Evolutionary conservation across 2,888 invertebrate genomes (phyloP).

Genomic region (Patella caerulea): DNA sequence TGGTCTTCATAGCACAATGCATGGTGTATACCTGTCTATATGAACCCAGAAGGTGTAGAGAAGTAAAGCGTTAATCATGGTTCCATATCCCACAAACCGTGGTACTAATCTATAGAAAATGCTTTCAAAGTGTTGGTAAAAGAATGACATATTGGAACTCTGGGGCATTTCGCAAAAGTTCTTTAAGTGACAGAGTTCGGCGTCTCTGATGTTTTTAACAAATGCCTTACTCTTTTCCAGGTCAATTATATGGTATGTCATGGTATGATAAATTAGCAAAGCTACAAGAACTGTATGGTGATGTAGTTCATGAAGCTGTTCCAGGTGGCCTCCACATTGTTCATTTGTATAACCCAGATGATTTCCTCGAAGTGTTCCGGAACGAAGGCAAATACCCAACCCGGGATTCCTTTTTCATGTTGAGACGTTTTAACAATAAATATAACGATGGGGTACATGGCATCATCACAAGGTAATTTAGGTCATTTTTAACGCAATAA

Average conservation of each 20-base stretch:
- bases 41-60: too few species aligned
- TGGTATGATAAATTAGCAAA: slow-evolving; percentile 24
- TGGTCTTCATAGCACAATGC: too few species aligned
- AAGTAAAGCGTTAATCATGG: too few species aligned
- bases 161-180: too few species aligned
- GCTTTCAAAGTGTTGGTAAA: too few species aligned
- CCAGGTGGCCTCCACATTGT: slow-evolving; percentile 62
- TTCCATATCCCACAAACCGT: too few species aligned
- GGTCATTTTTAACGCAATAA: neutral
- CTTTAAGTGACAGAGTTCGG: too few species aligned
- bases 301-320: slow-evolving; percentile 60
- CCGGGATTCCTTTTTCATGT: slow-evolving; percentile 41
- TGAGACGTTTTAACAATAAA: slow-evolving; percentile 39
- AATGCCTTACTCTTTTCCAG: slow-evolving; percentile 19
- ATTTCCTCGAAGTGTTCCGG: slow-evolving; percentile 48
- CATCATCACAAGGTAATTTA: slow-evolving; percentile 40
- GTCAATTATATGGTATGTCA: slow-evolving; percentile 32
- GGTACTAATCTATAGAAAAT: too few species aligned
- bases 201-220: neutral
- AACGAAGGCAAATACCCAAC: slow-evolving; percentile 48
- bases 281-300: slow-evolving; percentile 42
- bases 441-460: slow-evolving; percentile 38
- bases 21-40: too few species aligned
- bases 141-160: too few species aligned
- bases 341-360: slow-evolving; percentile 63